Conservation (phyloP, 2,797 vertebrate species). For the Halcyon badia region DNA sequence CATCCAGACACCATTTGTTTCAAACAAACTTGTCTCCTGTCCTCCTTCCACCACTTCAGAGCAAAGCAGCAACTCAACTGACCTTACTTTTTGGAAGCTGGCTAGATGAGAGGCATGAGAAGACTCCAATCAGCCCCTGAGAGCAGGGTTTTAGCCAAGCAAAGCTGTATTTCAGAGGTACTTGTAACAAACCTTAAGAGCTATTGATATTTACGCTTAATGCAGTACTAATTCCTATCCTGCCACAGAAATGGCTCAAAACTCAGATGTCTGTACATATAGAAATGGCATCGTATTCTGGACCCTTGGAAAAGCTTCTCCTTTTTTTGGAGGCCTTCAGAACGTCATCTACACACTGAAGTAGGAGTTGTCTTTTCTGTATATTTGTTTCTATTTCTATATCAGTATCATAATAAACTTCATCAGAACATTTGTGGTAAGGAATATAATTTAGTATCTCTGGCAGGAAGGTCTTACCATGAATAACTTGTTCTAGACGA, state of each 20-base stretch:
- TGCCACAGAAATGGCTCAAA: neutral
- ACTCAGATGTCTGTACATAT: neutral
- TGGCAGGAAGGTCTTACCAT: slow-evolving; percentile 9
- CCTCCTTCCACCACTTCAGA: slow-evolving; percentile 2
- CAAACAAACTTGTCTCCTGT: neutral
- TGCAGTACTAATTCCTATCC: neutral
- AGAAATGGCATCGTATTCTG: neutral
- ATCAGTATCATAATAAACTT: neutral
- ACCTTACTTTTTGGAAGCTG: slow-evolving; percentile 18
- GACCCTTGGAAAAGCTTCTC: neutral
- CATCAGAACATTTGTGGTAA: neutral
- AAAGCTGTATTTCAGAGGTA: slow-evolving; percentile 22
- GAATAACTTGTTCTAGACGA: neutral
- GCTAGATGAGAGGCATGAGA: neutral
- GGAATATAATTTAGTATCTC: neutral
- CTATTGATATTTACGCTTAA: slow-evolving; percentile 13
- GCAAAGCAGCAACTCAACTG: slow-evolving; percentile 12
- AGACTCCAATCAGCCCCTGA: neutral
- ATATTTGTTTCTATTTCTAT: neutral
- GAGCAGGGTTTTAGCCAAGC: neutral
- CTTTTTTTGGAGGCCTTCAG: neutral
- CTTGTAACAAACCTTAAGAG: neutral
- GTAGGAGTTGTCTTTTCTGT: neutral
- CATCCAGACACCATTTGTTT: slow-evolving; percentile 25
- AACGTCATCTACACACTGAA: neutral